These are phyloP conservation scores for Okamejei kenojei DNA, from an alignment of 2,797 vertebrate genomes.

Conservation along the genomic window DNA sequence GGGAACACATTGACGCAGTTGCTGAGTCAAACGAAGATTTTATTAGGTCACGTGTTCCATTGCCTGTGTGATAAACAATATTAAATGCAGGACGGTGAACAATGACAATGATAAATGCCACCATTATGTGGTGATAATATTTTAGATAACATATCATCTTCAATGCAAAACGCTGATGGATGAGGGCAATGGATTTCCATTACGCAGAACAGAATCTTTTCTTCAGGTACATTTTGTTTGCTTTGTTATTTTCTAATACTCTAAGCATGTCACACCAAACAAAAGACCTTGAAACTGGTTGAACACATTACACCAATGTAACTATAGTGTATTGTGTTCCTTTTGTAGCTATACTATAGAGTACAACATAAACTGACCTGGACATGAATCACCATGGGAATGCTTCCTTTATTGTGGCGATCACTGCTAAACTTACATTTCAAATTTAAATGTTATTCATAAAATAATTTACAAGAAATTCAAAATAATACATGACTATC, in stretches of 20 bases:
- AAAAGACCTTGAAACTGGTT: background rate
- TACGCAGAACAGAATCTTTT: background rate
- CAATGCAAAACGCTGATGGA: too few relatives aligned
- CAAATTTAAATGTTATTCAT: too few relatives aligned
- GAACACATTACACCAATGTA: background rate
- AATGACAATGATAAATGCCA: background rate
- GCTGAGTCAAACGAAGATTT: background rate
- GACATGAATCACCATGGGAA: too few relatives aligned
- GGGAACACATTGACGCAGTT: too few relatives aligned
- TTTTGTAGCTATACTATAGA: too few relatives aligned
- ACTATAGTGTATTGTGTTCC: background rate
- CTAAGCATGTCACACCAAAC: background rate
- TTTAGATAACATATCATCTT: background rate
- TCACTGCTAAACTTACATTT: too few relatives aligned
- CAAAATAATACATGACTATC: too few relatives aligned
- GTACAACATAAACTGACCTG: too few relatives aligned
- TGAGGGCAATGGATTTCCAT: constrained; percentile 10
- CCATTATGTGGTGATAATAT: background rate
- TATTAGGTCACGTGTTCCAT: background rate
- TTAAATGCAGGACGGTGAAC: background rate
- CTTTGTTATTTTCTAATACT: background rate
- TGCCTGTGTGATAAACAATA: background rate
- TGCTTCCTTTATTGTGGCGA: too few relatives aligned
- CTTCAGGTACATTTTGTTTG: background rate
- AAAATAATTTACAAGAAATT: too few relatives aligned